Conservation (phyloP, 1,140 invertebrate species). For the Drosophila pandora region DNA sequence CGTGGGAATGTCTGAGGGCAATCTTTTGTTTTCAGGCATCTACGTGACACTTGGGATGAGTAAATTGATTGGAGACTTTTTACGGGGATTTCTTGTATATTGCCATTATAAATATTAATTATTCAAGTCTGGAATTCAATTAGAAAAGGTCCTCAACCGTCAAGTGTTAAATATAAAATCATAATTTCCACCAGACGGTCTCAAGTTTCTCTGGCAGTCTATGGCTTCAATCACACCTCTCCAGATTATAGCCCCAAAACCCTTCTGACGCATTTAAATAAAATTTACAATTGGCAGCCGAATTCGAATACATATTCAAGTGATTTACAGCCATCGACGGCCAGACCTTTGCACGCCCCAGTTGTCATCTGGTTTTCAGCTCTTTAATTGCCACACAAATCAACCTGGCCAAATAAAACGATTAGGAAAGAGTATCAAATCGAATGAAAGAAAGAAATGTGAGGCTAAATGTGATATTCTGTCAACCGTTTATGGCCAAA, state of each 20-base stretch:
- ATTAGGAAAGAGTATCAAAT: slow-evolving; percentile 47
- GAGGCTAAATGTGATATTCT: slow-evolving; percentile 30
- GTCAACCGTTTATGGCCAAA: slow-evolving; percentile 68
- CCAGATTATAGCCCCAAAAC: slow-evolving; percentile 21
- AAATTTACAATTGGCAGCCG: slow-evolving; percentile 33
- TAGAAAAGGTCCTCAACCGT: too few relatives aligned
- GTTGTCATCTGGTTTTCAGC: slow-evolving; percentile 10
- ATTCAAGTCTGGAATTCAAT: neutral
- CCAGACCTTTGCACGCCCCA: slow-evolving; percentile 26
- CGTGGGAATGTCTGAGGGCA: slow-evolving; percentile 58
- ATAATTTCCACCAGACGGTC: slow-evolving; percentile 22
- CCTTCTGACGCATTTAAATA: slow-evolving; percentile 35
- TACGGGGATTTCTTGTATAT: neutral
- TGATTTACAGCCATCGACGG: slow-evolving; percentile 25
- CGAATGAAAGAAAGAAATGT: slow-evolving; percentile 5
- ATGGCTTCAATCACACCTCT: slow-evolving; percentile 36
- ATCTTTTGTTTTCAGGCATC: slow-evolving; percentile 1
- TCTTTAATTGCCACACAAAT: slow-evolving; percentile 45
- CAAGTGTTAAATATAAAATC: slow-evolving; percentile 1
- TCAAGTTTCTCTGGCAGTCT: slow-evolving; percentile 22
- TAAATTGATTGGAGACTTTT: slow-evolving; percentile 16
- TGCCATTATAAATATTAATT: neutral
- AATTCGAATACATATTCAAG: neutral
- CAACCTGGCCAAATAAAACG: slow-evolving; percentile 62
- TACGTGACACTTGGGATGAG: slow-evolving; percentile 37